A percentile compares a stretch with the other conserved stretches of the same genome.
Evolutionary conservation across 1,140 invertebrate species (phyloP).

Genomic region (Tribolium castaneum): DNA sequence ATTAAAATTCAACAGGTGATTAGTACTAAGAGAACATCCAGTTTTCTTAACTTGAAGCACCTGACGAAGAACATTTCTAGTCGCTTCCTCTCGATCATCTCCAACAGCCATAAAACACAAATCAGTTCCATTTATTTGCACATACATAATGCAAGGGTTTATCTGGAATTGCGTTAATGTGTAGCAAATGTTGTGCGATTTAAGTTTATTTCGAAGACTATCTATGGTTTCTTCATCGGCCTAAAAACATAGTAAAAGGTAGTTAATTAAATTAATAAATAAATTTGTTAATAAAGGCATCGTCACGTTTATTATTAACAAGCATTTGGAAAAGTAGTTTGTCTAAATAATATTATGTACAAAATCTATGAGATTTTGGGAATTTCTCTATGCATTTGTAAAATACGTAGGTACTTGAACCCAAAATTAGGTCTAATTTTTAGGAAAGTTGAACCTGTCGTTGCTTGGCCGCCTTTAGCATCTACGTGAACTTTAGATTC

Average conservation of each 20-base stretch:
- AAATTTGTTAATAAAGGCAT: not conserved
- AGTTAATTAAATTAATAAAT: not conserved
- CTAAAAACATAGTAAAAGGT: not conserved
- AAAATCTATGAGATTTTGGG: too few relatives aligned
- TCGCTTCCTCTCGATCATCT: slow-evolving; percentile 5
- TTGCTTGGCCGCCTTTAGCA: too few relatives aligned
- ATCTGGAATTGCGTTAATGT: slow-evolving; percentile 1
- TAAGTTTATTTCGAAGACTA: not conserved
- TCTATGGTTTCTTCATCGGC: not conserved
- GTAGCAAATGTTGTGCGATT: not conserved
- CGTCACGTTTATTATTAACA: too few relatives aligned
- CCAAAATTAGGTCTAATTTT: too few relatives aligned
- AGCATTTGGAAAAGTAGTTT: too few relatives aligned
- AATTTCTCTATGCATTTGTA: too few relatives aligned
- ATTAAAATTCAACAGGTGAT: not conserved
- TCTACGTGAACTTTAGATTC: too few relatives aligned
- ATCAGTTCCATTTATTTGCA: slow-evolving; percentile 18
- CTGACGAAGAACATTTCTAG: not conserved
- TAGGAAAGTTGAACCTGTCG: too few relatives aligned
- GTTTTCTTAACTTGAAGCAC: not conserved
- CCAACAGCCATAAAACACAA: slow-evolving; percentile 2
- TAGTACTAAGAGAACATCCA: not conserved
- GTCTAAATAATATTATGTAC: too few relatives aligned
- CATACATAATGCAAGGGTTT: not conserved
- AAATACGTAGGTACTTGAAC: too few relatives aligned